phyloP scores from a whole-genome alignment of 2,797 vertebrate genomes.

The Fratercula arctica region DNA sequence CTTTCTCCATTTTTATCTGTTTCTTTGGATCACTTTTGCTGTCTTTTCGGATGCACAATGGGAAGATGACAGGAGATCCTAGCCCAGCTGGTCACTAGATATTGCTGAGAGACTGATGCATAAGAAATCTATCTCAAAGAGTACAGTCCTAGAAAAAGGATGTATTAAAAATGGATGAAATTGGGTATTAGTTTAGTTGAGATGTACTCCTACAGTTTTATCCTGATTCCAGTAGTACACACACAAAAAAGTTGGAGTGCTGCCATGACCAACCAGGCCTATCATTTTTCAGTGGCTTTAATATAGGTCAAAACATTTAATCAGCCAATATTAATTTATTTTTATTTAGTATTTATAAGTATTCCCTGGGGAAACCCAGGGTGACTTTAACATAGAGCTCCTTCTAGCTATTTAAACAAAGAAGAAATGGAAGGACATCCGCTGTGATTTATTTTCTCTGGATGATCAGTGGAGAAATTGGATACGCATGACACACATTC shows the following conservation, averaged over 20 bases:
- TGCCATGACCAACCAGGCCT: constrained; percentile 5
- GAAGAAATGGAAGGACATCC: constrained; percentile 45
- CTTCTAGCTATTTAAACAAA: constrained; percentile 48
- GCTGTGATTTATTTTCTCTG: constrained; percentile 66
- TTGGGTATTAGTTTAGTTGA: not conserved
- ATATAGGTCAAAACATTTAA: constrained; percentile 31
- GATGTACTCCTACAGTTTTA: not conserved
- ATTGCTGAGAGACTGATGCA: not conserved
- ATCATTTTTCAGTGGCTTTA: not conserved
- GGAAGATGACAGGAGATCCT: not conserved
- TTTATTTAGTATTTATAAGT: not conserved
- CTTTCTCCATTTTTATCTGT: not conserved
- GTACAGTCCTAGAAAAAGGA: not conserved
- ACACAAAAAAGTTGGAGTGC: not conserved
- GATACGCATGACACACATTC: constrained; percentile 57
- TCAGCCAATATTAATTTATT: constrained; percentile 16
- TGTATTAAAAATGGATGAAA: not conserved
- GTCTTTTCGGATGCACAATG: not conserved
- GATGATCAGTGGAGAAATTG: constrained; percentile 55
- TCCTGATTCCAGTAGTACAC: not conserved
- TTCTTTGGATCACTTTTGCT: not conserved
- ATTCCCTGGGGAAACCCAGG: not conserved
- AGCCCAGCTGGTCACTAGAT: not conserved
- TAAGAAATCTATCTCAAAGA: not conserved
- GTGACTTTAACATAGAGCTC: not conserved